Evolutionary conservation across 2,888 invertebrate species (phyloP).

Genomic region (Nebria salina): DNA sequence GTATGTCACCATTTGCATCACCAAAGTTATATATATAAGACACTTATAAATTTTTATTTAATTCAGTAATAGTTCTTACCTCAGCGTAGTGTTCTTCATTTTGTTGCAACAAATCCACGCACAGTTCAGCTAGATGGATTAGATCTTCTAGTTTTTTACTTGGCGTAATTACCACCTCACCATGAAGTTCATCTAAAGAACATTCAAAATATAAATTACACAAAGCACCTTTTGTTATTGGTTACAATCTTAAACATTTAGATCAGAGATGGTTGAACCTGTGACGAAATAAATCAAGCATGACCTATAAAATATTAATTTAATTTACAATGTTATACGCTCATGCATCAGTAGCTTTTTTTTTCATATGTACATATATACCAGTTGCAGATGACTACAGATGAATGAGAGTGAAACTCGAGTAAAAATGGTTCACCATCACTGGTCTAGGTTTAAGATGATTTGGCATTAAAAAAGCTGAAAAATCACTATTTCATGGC

Average conservation of each 20-base stretch:
- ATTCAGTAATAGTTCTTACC: constrained; percentile 69
- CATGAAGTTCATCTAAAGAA: constrained; percentile 77
- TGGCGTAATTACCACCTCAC: constrained; percentile 84
- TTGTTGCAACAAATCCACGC: constrained; percentile 98
- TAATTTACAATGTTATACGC: no score
- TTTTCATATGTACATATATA: no score
- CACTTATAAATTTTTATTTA: background rate
- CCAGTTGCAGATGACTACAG: background rate
- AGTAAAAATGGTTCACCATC: background rate
- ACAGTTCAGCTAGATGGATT: constrained; percentile 95
- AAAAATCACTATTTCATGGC: background rate
- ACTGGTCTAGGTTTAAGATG: background rate
- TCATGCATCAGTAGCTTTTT: no score
- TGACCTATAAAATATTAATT: no score
- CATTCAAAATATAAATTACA: constrained; percentile 9
- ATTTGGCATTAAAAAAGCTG: background rate
- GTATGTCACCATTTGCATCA: background rate
- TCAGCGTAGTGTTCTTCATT: constrained; percentile 99
- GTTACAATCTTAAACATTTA: no score
- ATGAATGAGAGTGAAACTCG: background rate
- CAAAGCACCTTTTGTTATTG: background rate
- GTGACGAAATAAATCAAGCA: no score
- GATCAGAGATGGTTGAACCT: no score
- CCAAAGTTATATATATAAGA: background rate
- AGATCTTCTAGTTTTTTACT: constrained; percentile 95